Evolutionary conservation across 2,113 vertebrate species (phyloP).

Genomic region (Ivindomyrus marchei): DNA sequence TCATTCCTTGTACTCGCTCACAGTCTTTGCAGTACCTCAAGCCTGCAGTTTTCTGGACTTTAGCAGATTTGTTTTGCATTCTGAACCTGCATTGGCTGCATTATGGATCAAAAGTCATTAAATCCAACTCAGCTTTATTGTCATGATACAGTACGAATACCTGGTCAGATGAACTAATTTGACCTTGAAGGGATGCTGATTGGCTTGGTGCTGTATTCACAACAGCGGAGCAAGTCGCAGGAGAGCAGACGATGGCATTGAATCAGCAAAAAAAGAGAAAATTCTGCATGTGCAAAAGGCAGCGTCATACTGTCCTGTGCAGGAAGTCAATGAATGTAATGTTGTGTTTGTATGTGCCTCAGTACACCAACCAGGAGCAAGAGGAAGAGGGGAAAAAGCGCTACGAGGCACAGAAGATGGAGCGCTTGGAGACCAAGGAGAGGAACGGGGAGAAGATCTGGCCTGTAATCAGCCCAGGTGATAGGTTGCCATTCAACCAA

Average conservation of each 20-base stretch:
- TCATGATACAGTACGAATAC: background rate
- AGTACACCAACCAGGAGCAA: constrained; percentile 71
- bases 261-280: background rate
- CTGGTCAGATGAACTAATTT: background rate
- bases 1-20: background rate
- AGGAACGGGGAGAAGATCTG: constrained; percentile 64
- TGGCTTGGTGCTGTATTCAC: background rate
- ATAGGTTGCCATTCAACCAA: background rate
- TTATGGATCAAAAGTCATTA: background rate
- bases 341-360: background rate
- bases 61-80: background rate
- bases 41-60: background rate
- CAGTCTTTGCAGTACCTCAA: background rate
- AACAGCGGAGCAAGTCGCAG: background rate
- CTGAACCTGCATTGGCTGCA: background rate
- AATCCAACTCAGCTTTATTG: background rate
- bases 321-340: background rate
- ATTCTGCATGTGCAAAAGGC: background rate
- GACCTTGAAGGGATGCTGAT: background rate
- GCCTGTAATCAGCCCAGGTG: constrained; percentile 70
- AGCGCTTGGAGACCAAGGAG: constrained; percentile 75
- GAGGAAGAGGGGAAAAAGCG: constrained; percentile 80
- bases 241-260: background rate
- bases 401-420: constrained; percentile 83
- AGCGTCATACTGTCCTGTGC: background rate